These are phyloP conservation scores for Tetheella fluctuosa DNA, from an alignment of 2,888 invertebrate species.

Conservation along the genomic window DNA sequence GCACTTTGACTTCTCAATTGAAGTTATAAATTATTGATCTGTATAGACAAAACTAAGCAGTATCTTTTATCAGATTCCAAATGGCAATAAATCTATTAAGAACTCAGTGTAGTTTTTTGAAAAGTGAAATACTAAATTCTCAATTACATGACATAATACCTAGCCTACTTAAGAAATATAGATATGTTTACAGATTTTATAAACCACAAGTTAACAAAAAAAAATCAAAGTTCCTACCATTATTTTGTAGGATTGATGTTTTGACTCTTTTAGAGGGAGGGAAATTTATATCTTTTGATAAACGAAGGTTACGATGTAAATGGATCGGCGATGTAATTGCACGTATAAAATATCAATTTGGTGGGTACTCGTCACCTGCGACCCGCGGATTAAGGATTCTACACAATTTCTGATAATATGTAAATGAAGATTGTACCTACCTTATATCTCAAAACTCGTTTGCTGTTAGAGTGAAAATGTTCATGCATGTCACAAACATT, in stretches of 20 bases:
- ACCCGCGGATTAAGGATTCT: conserved; percentile 43
- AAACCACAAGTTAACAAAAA: too few species aligned
- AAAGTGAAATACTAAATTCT: too few species aligned
- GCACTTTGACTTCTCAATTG: too few species aligned
- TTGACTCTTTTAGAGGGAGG: conserved; percentile 14
- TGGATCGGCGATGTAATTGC: conserved; percentile 39
- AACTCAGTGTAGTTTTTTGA: too few species aligned
- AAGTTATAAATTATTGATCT: too few species aligned
- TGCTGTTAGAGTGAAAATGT: not conserved
- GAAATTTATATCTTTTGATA: conserved; percentile 13
- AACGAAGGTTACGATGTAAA: conserved; percentile 27
- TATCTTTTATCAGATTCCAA: too few species aligned
- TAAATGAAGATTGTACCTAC: conserved; percentile 43
- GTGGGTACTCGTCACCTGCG: conserved; percentile 47
- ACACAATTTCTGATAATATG: conserved; percentile 46
- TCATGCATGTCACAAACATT: not conserved
- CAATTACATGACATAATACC: too few species aligned
- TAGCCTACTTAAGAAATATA: too few species aligned
- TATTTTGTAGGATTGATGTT: conserved; percentile 1
- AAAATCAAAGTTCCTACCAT: not conserved
- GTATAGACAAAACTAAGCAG: too few species aligned
- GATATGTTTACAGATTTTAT: too few species aligned
- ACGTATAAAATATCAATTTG: conserved; percentile 54
- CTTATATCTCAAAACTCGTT: conserved; percentile 9
- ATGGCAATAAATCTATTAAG: too few species aligned